phyloP scores from a whole-genome alignment of 2,797 vertebrate genomes.

The Crenuchus spilurus region DNA sequence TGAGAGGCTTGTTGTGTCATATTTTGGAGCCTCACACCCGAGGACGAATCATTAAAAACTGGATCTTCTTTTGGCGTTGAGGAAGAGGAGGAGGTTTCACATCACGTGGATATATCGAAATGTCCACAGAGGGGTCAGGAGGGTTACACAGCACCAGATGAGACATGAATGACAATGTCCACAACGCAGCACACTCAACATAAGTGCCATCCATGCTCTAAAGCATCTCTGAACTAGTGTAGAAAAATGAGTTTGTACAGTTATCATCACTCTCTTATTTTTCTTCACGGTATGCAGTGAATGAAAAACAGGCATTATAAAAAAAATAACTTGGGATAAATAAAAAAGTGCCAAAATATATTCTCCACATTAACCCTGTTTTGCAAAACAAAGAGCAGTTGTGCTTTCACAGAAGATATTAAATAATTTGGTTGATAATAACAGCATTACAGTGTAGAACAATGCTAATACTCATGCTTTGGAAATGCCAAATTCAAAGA shows the following conservation, averaged over 20 bases:
- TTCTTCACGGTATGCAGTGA: constrained; percentile 14
- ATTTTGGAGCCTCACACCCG: not conserved
- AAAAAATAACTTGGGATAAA: constrained; percentile 30
- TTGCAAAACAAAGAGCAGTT: constrained; percentile 35
- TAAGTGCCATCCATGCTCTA: constrained; percentile 48
- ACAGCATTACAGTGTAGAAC: too few species aligned
- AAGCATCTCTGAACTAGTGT: constrained; percentile 15
- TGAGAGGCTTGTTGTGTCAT: not conserved
- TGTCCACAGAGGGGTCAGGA: constrained; percentile 33
- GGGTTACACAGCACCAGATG: constrained; percentile 45
- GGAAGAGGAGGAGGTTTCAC: constrained; percentile 13
- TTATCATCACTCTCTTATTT: constrained; percentile 27
- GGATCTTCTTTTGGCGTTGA: constrained; percentile 26
- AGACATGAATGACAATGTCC: constrained; percentile 44
- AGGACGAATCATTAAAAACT: not conserved
- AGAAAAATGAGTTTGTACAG: constrained; percentile 49
- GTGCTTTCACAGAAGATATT: constrained; percentile 5
- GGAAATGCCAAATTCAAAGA: not conserved
- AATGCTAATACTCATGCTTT: too few species aligned
- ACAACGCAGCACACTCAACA: constrained; percentile 42
- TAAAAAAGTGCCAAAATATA: constrained; percentile 27
- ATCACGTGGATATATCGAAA: constrained; percentile 41
- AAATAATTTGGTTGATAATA: constrained; percentile 15
- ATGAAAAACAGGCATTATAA: constrained; percentile 35
- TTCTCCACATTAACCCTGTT: constrained; percentile 43